These are phyloP conservation scores for Sciurus vulgaris DNA, from an alignment of 2,797 vertebrate genomes.

Conservation along the genomic window DNA sequence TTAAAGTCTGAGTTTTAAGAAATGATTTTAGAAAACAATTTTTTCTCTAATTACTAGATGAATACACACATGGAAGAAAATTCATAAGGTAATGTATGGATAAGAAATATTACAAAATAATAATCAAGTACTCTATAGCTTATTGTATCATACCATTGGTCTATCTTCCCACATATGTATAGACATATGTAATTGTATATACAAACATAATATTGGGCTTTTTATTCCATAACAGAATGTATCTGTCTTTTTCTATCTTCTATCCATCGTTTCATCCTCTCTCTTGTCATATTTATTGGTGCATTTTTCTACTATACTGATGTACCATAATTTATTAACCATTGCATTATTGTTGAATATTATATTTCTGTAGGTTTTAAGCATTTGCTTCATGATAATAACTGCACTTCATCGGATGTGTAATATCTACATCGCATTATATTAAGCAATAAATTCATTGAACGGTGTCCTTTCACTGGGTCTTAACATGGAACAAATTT, in stretches of 20 bases:
- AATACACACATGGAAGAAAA: not conserved
- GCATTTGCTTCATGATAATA: not conserved
- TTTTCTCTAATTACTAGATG: not conserved
- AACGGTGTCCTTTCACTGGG: not conserved
- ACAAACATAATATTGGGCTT: not conserved
- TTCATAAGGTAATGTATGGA: not conserved
- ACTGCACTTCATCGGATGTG: not conserved
- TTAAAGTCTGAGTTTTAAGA: not conserved
- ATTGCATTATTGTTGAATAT: not conserved
- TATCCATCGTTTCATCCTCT: not conserved
- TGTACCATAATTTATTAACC: not conserved
- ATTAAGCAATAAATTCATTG: not conserved
- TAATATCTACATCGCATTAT: not conserved
- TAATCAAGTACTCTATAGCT: not conserved
- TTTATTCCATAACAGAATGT: not conserved
- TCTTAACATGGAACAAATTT: not conserved
- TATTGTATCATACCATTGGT: not conserved
- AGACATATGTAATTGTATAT: not conserved
- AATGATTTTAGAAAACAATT: not conserved
- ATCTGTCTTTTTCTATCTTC: not conserved
- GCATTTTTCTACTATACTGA: not conserved
- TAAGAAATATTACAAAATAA: constrained; percentile 22
- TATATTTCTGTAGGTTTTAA: constrained; percentile 23
- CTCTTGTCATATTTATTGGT: not conserved
- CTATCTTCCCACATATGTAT: not conserved